A percentile compares a stretch with the other conserved stretches of the same genome.
These are phyloP conservation scores for Bombycilla garrulus DNA, from an alignment of 2,113 vertebrate species.

Conservation along the genomic window DNA sequence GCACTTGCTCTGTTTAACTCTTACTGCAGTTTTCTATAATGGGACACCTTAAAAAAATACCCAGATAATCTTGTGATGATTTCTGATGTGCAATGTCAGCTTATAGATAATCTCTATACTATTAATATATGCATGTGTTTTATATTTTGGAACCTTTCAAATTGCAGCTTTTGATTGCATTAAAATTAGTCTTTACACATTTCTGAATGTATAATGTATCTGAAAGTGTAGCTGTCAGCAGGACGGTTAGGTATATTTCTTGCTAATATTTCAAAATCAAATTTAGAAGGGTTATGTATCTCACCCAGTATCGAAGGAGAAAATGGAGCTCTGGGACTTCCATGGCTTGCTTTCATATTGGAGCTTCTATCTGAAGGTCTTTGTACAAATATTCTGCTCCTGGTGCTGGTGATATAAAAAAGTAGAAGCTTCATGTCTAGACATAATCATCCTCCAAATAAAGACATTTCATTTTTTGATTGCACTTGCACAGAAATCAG, in stretches of 20 bases:
- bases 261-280: neutral
- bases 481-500: neutral
- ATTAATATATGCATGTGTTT: neutral
- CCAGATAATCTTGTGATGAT: neutral
- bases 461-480: neutral
- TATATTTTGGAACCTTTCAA: neutral
- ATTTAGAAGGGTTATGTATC: neutral
- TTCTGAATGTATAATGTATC: neutral
- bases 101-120: neutral
- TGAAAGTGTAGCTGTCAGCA: neutral
- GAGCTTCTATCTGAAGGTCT: neutral
- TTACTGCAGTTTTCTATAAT: neutral
- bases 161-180: neutral
- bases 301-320: neutral
- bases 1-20: neutral
- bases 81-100: neutral
- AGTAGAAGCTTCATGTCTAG: neutral
- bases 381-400: neutral
- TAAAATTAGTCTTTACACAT: neutral
- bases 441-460: neutral
- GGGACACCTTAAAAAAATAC: neutral
- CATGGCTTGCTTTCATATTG: neutral
- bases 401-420: neutral
- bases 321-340: neutral
- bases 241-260: neutral